Percentiles rank a stretch among this genome's conserved stretches.
Evolutionary conservation across 2,797 vertebrate genomes (phyloP).

Genomic region (Ceyx erithaca): DNA sequence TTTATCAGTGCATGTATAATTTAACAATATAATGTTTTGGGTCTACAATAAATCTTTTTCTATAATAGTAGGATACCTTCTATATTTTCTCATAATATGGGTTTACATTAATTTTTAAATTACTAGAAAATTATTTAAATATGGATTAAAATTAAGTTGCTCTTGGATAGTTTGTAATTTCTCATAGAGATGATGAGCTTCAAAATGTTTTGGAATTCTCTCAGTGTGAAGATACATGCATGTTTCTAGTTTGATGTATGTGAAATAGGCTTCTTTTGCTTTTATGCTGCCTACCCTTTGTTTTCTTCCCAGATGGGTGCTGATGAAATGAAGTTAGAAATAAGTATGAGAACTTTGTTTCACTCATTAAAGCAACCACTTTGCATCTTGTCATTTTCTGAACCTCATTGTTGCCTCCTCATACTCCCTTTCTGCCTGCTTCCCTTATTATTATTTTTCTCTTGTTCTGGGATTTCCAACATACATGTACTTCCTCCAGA

Average conservation of each 20-base stretch:
- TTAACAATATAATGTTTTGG: conserved; percentile 7
- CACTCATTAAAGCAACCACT: not conserved
- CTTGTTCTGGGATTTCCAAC: not conserved
- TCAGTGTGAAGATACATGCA: not conserved
- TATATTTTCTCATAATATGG: not conserved
- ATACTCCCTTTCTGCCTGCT: not conserved
- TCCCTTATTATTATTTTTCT: not conserved
- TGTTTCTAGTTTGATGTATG: not conserved
- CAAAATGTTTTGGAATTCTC: not conserved
- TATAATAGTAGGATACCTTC: not conserved
- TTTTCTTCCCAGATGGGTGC: not conserved
- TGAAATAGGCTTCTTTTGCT: not conserved
- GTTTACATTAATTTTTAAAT: not conserved
- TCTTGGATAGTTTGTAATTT: not conserved
- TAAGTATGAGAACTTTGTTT: not conserved
- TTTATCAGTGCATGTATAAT: not conserved
- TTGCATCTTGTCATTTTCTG: not conserved
- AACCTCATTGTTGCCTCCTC: not conserved
- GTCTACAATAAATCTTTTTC: not conserved
- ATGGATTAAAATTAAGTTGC: not conserved
- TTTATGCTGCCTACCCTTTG: not conserved
- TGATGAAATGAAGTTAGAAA: not conserved
- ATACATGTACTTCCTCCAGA: not conserved
- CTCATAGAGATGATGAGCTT: not conserved
- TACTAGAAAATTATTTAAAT: not conserved